Evolutionary conservation across 2,888 invertebrate species (phyloP), one percentile per base, ranked within the genome.

Genomic region (Microctonus hyperodae): DNA sequence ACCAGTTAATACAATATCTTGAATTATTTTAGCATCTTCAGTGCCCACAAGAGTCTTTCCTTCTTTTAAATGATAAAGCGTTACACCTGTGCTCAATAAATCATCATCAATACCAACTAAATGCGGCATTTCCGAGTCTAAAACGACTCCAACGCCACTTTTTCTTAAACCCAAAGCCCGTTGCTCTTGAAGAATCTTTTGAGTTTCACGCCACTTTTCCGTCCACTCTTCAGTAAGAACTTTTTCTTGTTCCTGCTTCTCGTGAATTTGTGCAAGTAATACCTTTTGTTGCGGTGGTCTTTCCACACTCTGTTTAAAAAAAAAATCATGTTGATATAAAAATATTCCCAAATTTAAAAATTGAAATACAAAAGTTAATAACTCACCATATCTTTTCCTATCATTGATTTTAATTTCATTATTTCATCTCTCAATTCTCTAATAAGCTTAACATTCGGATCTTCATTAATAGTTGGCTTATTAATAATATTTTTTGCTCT

Each of bases 101-200:
- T 96, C 95, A 78, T 96, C 96, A 78, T 96, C 96, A 72, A 96
- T 95, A 35, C 95, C 94, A 60, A 96, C 93, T 5, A 97, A 88
- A 85, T 97, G 96, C 0, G 96, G 96, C 88, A 93, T 91, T 79
- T 95, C 95, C 0, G 95, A 95, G 83, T 95, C 95, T 58, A 95
- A 85, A 1, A 95, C 94, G 0, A 96, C 95, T 0, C 96, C 96
- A 0, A 93, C 89, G 0, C 94, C 94, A 51, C 95, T 92, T 85
- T 95, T 96, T 50, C 96, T 86, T 65, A 96, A 85, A 0, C 95
- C 96, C 28, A 95, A 85, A 4, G 95, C 93, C 79, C 92, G 91
- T 84, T 96, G 95, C 79, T 96, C 96, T 80, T 94, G 91, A 37
- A 95, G 85, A 74, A 95, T 95, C 75, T 92, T 91, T 80, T 95